Evolutionary conservation across 2,888 invertebrate species (phyloP), one percentile per base, ranked within the genome.

Genomic region (Tetanocera ferruginea): DNA sequence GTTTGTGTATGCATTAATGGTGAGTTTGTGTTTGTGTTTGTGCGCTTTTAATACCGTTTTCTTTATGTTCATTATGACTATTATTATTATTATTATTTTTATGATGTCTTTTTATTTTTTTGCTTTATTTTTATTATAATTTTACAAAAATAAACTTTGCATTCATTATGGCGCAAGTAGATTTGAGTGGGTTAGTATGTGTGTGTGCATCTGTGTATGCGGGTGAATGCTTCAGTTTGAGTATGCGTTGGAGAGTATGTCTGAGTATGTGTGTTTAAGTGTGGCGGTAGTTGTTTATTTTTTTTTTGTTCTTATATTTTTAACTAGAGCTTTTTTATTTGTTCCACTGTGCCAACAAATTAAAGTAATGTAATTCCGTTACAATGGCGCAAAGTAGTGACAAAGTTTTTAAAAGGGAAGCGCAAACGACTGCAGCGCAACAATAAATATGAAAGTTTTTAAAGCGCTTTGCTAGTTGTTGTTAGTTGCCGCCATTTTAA

Each of bases 381-480:
- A 73, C 73, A 73, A 43, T 62, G 25, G 19, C 73, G 62, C 60
- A 37, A 49, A 25, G 43, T 23, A 31, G 73, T n/a, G 17, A 11
- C 60, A 70, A 70, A 69, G 51, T 19, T 72, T 72, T 60, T 5
- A 71, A 71, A 71, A 57, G 19, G 34, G 71, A 55, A 71, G 37
- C 71, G 37, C 57, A 17, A 69, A 51, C 57, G 37, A 71, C 55
- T 57, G 57, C 23, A 72, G n/a, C 73, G 37, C 60, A 49, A 73
- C 73, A 73, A 73, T 73, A 62, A 62, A 73, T 73, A 49, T 62
- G 62, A 49, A 73, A 73, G 73, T 73, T 73, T 57, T 37, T 23
- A 62, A 49, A 34, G 52, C 55, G 43, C 37, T 31, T 8, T n/a
- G 57, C 57, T 34, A 43, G 57, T 71, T 52, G 19, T 69, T 31